Base-by-base conservation (phyloP, 2,113 vertebrate genomes). In the Clarias gariepinus region DNA sequence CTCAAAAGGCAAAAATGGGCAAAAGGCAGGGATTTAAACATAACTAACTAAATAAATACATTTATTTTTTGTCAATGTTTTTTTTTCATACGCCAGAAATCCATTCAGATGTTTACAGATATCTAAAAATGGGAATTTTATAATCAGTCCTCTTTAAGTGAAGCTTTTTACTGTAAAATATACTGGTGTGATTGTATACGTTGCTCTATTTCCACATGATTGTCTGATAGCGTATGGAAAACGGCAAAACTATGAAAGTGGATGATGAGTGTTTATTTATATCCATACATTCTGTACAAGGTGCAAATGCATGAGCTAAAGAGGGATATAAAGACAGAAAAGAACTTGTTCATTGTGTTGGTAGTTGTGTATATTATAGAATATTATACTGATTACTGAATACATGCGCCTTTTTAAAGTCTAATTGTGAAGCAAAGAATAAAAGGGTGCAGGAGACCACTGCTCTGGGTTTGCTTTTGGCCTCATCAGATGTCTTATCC, bases 341-440 rank as follows among this genome's bases (percentile, higher is more conserved):
- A 41, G 2, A 9, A 23, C 41, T 52, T 4, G 36, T 73, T 36
- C 68, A 36, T 18, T 36, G 36, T 36, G 33, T 21, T 3, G 30
- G 33, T 7, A 47, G 7, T 8, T 47, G 47, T 47, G 8, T 41
- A 4, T 23, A 73, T 71, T 71, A 33, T 11, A 23, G 36, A 4
- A 9, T 36, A 71, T 36, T 36, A 4, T 28, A 16, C 15, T 30
- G 28, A 0, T 28, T 28, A 55, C 25, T 60, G 55, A 60, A 12
- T 80, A 4, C 78, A 13, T 57, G 53, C 11, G 3, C 47, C 28
- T 80, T 28, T 61, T 71, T 63, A 25, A 58, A 69, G 64, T 60
- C 4, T 47, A 55, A 69, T 41, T 85, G 60, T 60, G 41, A 78
- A 86, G 64, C 76, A 71, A 64, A 77, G 74, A 77, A 36, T 25